Evolutionary conservation across 1,140 invertebrate species (phyloP).

Genomic region (Meloidogyne chitwoodi): DNA sequence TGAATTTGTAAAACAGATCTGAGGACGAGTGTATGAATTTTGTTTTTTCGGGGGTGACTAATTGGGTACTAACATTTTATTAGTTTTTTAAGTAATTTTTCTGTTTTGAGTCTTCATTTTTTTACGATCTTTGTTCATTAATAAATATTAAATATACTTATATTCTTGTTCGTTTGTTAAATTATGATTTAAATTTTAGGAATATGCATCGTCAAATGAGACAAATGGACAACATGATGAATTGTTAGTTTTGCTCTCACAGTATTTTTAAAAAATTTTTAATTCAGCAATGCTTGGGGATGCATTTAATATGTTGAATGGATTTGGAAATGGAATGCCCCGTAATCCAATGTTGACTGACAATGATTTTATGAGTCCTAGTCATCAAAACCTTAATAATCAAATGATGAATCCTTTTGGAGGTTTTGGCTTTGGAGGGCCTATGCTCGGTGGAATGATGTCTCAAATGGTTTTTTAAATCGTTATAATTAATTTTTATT

Average conservation of each 20-base stretch:
- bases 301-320: conserved; percentile 37
- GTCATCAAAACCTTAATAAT: conserved; percentile 8
- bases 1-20: too few species aligned
- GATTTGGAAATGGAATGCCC: conserved; percentile 2
- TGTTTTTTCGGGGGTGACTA: too few species aligned
- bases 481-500: not conserved
- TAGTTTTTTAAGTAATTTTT: too few species aligned
- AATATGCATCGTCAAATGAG: conserved; percentile 50
- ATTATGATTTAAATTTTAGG: conserved; percentile 33
- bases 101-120: too few species aligned
- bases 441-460: conserved; percentile 40
- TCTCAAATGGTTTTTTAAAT: conserved; percentile 33
- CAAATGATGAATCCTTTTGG: conserved; percentile 48
- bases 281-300: conserved; percentile 40
- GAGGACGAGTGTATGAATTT: too few species aligned
- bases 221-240: conserved; percentile 52
- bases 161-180: not conserved
- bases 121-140: too few species aligned
- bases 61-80: too few species aligned
- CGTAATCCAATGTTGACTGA: conserved; percentile 36
- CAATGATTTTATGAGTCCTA: not conserved
- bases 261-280: not conserved
- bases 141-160: too few species aligned
- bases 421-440: conserved; percentile 42
- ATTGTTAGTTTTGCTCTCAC: conserved; percentile 4